Percentiles rank a stretch among this genome's conserved stretches.
Evolutionary conservation across 2,888 invertebrate species (phyloP).

Genomic region (Diaperis boleti): DNA sequence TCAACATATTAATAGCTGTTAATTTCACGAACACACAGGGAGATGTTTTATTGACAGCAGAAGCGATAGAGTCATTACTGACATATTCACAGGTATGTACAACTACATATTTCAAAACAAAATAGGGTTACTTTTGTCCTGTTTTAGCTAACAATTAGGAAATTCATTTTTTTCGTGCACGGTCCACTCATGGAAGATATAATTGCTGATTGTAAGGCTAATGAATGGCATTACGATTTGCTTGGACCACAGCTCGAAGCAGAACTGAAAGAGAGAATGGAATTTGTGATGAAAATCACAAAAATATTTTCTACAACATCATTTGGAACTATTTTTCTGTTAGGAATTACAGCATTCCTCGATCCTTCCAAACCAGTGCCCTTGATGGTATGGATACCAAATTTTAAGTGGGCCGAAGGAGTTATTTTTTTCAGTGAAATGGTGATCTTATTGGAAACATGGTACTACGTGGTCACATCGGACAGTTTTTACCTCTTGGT

Average conservation of each 20-base stretch:
- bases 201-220: neutral
- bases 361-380: constrained; percentile 23
- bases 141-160: constrained; percentile 2
- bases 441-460: constrained; percentile 3
- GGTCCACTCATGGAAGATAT: constrained; percentile 12
- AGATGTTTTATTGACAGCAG: constrained; percentile 3
- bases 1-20: neutral
- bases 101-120: no score
- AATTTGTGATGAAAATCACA: neutral
- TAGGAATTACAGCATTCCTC: neutral
- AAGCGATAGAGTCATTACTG: constrained; percentile 19
- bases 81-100: constrained; percentile 16
- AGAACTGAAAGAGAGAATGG: neutral
- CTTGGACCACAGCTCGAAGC: constrained; percentile 2
- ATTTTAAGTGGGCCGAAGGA: neutral
- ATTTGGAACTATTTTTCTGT: neutral
- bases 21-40: neutral
- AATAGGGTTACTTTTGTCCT: neutral
- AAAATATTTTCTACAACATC: neutral
- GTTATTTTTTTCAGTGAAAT: constrained; percentile 10
- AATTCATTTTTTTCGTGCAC: constrained; percentile 8
- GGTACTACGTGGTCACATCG: neutral
- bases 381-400: constrained; percentile 6
- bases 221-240: constrained; percentile 12
- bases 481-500: constrained; percentile 22